These are phyloP conservation scores for Amia ocellicauda DNA, from an alignment of 2,113 vertebrate genomes.

Conservation along the genomic window DNA sequence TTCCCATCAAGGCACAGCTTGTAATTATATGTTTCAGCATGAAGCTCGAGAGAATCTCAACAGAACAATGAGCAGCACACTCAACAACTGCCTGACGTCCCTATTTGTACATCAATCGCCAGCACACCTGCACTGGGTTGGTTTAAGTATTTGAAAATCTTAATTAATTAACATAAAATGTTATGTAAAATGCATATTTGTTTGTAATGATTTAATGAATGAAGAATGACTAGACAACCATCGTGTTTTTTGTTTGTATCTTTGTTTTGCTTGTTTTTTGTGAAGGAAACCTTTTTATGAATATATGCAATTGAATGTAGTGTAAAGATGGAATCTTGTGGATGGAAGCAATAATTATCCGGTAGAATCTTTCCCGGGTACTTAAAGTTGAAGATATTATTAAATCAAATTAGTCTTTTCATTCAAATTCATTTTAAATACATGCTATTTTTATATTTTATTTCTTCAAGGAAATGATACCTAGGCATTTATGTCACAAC, in stretches of 20 bases:
- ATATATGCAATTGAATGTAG: too few species aligned
- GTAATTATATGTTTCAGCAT: neutral
- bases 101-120: constrained; percentile 5
- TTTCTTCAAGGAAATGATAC: too few species aligned
- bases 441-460: too few species aligned
- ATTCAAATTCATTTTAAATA: too few species aligned
- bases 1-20: neutral
- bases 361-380: too few species aligned
- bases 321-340: too few species aligned
- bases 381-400: too few species aligned
- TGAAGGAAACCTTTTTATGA: neutral
- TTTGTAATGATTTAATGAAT: neutral
- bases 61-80: neutral
- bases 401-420: too few species aligned
- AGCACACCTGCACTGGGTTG: neutral
- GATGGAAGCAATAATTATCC: too few species aligned
- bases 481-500: too few species aligned
- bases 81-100: neutral
- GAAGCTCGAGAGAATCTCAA: neutral
- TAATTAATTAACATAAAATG: neutral
- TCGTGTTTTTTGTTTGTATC: neutral
- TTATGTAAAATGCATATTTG: neutral
- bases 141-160: neutral
- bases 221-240: neutral
- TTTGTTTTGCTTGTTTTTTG: too few species aligned